A percentile compares a stretch with the other conserved stretches of the same genome.
Evolutionary conservation across 2,888 invertebrate genomes (phyloP).

Genomic region (Dryobota labecula): DNA sequence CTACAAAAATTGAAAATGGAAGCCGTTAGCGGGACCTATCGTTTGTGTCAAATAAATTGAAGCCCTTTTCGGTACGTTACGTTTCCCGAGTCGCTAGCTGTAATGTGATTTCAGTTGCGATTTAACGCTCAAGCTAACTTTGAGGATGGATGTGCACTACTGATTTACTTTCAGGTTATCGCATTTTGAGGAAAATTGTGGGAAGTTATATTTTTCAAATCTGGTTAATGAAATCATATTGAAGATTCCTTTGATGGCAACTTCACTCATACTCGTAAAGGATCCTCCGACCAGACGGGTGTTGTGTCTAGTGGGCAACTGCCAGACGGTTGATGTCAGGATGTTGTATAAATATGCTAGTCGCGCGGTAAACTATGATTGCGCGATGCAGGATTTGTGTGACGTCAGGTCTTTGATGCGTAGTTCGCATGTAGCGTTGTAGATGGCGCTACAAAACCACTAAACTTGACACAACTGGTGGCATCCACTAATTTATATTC

Average conservation of each 20-base stretch:
- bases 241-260: neutral
- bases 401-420: too few relatives aligned
- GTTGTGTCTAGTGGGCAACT: too few relatives aligned
- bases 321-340: too few relatives aligned
- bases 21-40: slow-evolving; percentile 57
- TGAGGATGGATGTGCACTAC: slow-evolving; percentile 41
- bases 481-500: too few relatives aligned
- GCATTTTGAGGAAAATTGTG: slow-evolving; percentile 5
- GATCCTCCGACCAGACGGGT: too few relatives aligned
- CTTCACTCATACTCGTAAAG: too few relatives aligned
- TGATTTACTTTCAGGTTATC: slow-evolving; percentile 22
- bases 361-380: too few relatives aligned
- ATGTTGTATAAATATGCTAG: too few relatives aligned
- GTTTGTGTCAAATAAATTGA: slow-evolving; percentile 71
- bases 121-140: slow-evolving; percentile 71
- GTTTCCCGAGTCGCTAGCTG: slow-evolving; percentile 45
- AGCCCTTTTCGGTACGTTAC: slow-evolving; percentile 64
- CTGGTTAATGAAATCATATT: neutral
- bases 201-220: neutral
- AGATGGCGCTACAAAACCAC: too few relatives aligned
- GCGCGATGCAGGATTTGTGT: too few relatives aligned
- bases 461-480: too few relatives aligned
- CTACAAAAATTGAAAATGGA: slow-evolving; percentile 45
- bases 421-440: too few relatives aligned
- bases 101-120: slow-evolving; percentile 72